Percentiles rank a stretch among this genome's conserved stretches.
These are phyloP conservation scores for Drosophila parvula DNA, from an alignment of 1,140 invertebrate genomes.

Conservation along the genomic window DNA sequence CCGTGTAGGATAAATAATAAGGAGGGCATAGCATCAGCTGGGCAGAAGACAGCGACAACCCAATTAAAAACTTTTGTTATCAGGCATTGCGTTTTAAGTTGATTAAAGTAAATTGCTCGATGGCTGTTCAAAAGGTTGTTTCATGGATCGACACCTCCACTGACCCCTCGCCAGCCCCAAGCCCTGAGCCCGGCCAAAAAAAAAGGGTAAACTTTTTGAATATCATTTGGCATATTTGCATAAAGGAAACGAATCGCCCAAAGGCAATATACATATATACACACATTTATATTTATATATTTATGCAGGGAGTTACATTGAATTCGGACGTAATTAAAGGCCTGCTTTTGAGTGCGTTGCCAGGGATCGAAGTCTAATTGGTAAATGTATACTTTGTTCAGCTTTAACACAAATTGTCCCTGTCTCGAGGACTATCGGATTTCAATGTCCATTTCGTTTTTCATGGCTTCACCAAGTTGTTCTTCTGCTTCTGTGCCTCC, in stretches of 20 bases:
- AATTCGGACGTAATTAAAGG: constrained; percentile 31
- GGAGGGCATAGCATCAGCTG: constrained; percentile 16
- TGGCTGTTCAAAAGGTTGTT: constrained; percentile 43
- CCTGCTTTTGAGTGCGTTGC: constrained; percentile 11
- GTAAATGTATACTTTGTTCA: constrained; percentile 58
- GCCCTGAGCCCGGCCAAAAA: background rate
- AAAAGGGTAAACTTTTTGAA: constrained; percentile 54
- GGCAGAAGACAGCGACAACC: constrained; percentile 48
- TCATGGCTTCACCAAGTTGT: background rate
- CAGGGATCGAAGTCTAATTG: constrained; percentile 51
- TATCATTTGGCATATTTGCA: constrained; percentile 57
- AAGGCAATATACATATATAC: constrained; percentile 7
- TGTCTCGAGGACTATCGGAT: constrained; percentile 24
- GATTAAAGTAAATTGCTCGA: constrained; percentile 65
- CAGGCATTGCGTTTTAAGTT: constrained; percentile 62
- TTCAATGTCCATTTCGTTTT: constrained; percentile 11
- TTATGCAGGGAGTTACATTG: constrained; percentile 11
- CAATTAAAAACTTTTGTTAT: constrained; percentile 80
- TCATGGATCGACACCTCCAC: constrained; percentile 45
- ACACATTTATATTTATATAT: background rate
- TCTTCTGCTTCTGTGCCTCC: background rate
- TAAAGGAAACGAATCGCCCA: constrained; percentile 31
- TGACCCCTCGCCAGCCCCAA: constrained; percentile 7
- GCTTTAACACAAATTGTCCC: constrained; percentile 8
- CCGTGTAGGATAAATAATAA: constrained; percentile 11